phyloP scores from a whole-genome alignment of 2,797 vertebrate genomes.

The Tokudaia muenninki region DNA sequence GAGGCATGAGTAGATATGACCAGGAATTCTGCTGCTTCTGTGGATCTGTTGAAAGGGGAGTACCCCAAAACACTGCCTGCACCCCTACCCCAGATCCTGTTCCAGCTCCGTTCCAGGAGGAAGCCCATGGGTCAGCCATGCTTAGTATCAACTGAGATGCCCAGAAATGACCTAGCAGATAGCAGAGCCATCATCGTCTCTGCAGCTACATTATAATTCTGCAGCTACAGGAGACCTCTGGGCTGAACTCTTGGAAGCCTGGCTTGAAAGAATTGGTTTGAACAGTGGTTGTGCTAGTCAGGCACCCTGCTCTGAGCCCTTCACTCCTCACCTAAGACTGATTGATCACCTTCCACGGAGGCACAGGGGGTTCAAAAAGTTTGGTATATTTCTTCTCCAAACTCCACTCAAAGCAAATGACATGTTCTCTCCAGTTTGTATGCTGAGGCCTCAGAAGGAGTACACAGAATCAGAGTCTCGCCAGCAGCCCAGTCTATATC shows the following conservation, averaged over 20 bases:
- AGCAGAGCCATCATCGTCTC: background rate
- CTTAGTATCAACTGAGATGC: slow-evolving; percentile 6
- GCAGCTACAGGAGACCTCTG: background rate
- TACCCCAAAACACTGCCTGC: background rate
- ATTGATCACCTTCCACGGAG: background rate
- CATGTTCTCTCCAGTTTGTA: background rate
- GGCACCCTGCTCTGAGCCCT: too few species aligned
- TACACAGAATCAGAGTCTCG: background rate
- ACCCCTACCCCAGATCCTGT: background rate
- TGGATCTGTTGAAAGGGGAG: background rate
- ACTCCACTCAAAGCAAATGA: background rate
- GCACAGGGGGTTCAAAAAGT: background rate
- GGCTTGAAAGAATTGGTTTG: background rate
- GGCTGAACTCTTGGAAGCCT: background rate
- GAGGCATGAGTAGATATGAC: background rate
- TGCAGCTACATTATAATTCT: background rate
- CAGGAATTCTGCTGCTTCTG: background rate
- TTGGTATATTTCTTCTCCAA: background rate
- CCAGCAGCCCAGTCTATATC: background rate
- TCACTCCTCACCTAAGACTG: background rate
- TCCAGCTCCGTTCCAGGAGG: background rate
- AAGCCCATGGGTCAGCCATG: background rate
- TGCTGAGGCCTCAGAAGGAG: background rate
- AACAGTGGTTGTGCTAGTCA: too few species aligned
- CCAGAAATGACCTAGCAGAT: background rate